These are phyloP conservation scores for Aphrocallistes beatrix DNA, from an alignment of 37 sponge, comb jelly and placozoan genomes.

Conservation along the genomic window DNA sequence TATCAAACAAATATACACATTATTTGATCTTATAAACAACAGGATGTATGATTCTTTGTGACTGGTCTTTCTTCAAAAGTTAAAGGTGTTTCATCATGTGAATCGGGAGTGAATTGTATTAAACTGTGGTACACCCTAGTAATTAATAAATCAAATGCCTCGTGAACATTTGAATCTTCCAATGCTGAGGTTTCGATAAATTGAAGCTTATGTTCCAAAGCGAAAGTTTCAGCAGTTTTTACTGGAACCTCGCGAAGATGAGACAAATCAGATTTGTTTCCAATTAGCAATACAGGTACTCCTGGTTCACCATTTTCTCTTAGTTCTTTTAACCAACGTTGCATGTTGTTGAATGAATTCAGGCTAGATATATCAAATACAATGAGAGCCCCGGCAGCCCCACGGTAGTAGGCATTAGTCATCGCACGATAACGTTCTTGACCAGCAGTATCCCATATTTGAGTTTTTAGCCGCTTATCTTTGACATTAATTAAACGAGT, in stretches of 20 bases:
- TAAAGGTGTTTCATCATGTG: not conserved
- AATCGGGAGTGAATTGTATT: not conserved
- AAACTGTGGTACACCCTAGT: not conserved
- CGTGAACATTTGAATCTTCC: not conserved
- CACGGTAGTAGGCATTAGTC: constrained; percentile 11
- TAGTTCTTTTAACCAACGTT: not conserved
- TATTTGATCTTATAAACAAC: no score
- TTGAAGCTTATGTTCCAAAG: not conserved
- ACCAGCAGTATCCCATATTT: constrained; percentile 12
- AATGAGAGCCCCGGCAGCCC: not conserved
- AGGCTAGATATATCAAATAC: constrained; percentile 6
- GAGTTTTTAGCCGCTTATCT: not conserved
- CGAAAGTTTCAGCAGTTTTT: not conserved
- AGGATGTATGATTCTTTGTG: no score
- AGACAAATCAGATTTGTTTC: not conserved
- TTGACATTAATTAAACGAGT: not conserved
- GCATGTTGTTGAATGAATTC: not conserved
- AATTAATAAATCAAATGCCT: not conserved
- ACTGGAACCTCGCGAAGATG: not conserved
- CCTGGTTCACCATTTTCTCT: not conserved
- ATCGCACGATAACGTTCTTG: not conserved
- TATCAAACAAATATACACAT: no score
- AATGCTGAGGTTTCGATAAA: constrained; percentile 18
- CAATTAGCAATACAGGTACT: not conserved
- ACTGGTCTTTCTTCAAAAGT: not conserved